phyloP scores from a whole-genome alignment of 2,113 vertebrate species.

The Hippocampus abdominalis region DNA sequence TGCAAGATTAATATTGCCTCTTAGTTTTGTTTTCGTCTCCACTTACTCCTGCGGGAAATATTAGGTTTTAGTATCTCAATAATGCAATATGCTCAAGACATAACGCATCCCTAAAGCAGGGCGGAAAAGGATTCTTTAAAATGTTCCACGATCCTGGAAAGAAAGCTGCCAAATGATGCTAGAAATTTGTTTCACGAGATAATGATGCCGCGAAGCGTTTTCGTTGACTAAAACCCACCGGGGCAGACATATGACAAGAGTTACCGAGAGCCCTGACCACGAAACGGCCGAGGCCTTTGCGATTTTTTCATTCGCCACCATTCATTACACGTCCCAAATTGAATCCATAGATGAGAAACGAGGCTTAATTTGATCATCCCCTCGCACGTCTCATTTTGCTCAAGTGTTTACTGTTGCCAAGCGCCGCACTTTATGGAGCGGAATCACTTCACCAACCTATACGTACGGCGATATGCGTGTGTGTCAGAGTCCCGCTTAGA shows the following conservation, averaged over 20 bases:
- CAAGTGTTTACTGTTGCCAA: neutral
- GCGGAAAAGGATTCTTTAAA: neutral
- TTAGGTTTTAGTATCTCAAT: conserved; percentile 6
- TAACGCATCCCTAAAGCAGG: neutral
- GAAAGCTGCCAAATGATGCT: conserved; percentile 2
- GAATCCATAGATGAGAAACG: conserved; percentile 7
- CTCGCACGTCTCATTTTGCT: neutral
- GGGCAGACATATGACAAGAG: neutral
- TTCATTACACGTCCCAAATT: neutral
- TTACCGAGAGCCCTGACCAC: neutral
- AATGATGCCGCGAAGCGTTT: neutral
- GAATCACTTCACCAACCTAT: conserved; percentile 9
- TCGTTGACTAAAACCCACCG: neutral
- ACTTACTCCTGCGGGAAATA: conserved; percentile 1
- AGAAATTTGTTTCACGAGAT: neutral
- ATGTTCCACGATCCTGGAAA: neutral
- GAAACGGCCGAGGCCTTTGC: neutral
- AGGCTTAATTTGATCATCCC: conserved; percentile 13
- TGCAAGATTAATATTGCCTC: neutral
- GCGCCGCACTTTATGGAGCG: neutral
- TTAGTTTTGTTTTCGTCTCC: conserved; percentile 1
- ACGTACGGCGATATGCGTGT: conserved; percentile 1
- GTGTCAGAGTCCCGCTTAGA: conserved; percentile 14
- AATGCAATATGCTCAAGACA: conserved; percentile 3
- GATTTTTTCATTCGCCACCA: neutral